A percentile compares a stretch with the other conserved stretches of the same genome.
Conservation (phyloP, 1,140 invertebrate species). For the Delia radicum region DNA sequence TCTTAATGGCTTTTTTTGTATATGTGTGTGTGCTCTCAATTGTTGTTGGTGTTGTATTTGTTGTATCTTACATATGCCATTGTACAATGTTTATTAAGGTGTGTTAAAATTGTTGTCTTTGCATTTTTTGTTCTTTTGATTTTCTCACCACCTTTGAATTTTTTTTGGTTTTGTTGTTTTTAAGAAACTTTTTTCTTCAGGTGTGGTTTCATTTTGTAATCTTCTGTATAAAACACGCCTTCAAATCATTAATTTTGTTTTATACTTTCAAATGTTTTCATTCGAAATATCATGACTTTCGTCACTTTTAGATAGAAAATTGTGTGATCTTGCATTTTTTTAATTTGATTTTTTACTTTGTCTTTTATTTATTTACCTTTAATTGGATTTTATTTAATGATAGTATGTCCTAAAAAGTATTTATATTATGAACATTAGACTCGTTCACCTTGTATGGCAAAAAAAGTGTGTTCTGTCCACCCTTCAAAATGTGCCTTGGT, state of each 20-base stretch:
- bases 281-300: not conserved
- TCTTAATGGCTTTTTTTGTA: not conserved
- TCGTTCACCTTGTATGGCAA: too few species aligned
- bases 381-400: not conserved
- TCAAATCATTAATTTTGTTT: not conserved
- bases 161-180: not conserved
- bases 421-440: too few species aligned
- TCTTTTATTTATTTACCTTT: not conserved
- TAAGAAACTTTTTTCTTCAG: not conserved
- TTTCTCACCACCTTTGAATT: not conserved
- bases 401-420: too few species aligned
- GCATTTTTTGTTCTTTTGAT: not conserved
- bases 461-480: too few species aligned
- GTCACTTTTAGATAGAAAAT: not conserved
- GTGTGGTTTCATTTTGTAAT: constrained; percentile 15
- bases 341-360: not conserved
- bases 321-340: not conserved
- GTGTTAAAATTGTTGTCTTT: not conserved
- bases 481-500: too few species aligned
- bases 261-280: not conserved
- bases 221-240: not conserved
- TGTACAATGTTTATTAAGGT: not conserved
- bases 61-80: not conserved
- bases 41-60: not conserved
- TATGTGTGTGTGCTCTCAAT: not conserved